Evolutionary conservation across 2,113 vertebrate species (phyloP).

Genomic region (Pristiophorus japonicus): DNA sequence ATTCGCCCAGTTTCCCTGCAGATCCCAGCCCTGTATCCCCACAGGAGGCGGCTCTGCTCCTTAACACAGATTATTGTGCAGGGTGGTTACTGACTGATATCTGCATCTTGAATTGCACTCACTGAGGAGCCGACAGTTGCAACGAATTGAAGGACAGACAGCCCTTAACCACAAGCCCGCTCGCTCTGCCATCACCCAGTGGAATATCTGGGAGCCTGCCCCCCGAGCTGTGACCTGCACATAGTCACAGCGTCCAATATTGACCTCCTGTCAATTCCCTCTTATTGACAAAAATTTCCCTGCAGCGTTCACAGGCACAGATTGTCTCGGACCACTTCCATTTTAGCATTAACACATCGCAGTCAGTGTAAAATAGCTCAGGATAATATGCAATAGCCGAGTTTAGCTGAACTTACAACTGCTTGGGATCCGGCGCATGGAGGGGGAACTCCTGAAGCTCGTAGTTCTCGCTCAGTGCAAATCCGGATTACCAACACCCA

Average conservation of each 20-base stretch:
- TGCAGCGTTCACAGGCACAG: too few species aligned
- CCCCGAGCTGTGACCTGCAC: background rate
- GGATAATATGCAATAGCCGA: background rate
- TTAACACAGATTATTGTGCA: background rate
- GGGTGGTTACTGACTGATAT: background rate
- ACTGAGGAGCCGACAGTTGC: background rate
- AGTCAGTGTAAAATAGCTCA: background rate
- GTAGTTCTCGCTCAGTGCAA: background rate
- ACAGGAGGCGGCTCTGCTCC: background rate
- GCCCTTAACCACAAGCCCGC: background rate
- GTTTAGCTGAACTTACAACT: background rate
- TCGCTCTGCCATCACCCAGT: background rate
- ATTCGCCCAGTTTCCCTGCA: background rate
- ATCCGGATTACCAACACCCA: background rate
- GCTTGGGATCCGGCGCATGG: background rate
- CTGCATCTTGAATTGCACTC: background rate
- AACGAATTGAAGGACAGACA: background rate
- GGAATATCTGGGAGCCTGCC: background rate
- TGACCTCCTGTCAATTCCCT: background rate
- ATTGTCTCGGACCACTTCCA: background rate
- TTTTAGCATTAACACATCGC: background rate
- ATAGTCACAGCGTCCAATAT: background rate
- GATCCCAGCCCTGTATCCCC: background rate
- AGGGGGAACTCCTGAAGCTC: background rate
- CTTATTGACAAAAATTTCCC: too few species aligned